These are phyloP conservation scores for Denticeps clupeoides DNA, from an alignment of 2,797 vertebrate genomes.

Conservation along the genomic window DNA sequence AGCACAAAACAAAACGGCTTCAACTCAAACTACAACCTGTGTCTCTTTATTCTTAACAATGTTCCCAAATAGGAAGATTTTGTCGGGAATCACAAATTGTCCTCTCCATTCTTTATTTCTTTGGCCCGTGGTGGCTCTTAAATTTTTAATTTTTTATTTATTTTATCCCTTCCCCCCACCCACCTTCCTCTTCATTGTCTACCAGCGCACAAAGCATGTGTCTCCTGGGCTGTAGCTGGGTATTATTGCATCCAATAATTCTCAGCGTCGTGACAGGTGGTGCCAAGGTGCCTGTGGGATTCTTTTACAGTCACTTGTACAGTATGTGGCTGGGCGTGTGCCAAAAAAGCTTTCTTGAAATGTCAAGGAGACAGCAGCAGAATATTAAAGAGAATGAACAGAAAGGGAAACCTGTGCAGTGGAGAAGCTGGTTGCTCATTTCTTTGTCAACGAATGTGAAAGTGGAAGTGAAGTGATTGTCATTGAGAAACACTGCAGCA, in stretches of 20 bases:
- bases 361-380: conserved; percentile 20
- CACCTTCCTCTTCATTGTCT: too few relatives aligned
- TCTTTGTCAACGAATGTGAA: not conserved
- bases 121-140: not conserved
- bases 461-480: too few relatives aligned
- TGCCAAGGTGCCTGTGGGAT: conserved; percentile 10
- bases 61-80: too few relatives aligned
- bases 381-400: conserved; percentile 17
- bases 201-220: not conserved
- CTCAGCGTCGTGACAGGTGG: conserved; percentile 15
- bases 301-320: conserved; percentile 17
- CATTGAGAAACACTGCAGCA: too few relatives aligned
- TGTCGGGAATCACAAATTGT: too few relatives aligned
- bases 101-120: not conserved
- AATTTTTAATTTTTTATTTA: too few relatives aligned
- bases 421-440: not conserved
- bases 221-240: not conserved
- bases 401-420: not conserved
- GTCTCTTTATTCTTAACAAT: too few relatives aligned
- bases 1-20: too few relatives aligned
- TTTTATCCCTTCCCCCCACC: too few relatives aligned
- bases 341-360: conserved; percentile 15
- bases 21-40: too few relatives aligned
- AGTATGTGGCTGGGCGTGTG: conserved; percentile 7
- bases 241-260: conserved; percentile 7